These are phyloP conservation scores for Pseudomyrmex pallidus DNA, from an alignment of 1,140 invertebrate species.

Conservation along the genomic window DNA sequence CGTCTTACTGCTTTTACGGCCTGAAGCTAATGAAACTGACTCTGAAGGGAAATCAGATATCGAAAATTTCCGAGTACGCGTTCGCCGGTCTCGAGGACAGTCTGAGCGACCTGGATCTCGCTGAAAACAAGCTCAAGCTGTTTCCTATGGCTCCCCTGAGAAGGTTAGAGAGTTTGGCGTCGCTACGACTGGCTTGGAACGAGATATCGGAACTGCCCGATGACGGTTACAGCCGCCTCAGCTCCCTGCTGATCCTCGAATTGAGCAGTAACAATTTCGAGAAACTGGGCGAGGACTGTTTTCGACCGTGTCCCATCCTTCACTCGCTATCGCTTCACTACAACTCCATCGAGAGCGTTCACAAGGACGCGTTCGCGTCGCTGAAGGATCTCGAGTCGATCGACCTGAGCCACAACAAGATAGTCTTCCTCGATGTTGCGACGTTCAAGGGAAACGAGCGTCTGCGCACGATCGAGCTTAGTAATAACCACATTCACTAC, in stretches of 20 bases:
- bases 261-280: conserved; percentile 94
- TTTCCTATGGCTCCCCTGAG: conserved; percentile 93
- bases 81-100: conserved; percentile 93
- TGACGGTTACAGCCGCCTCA: conserved; percentile 89
- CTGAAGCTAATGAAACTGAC: conserved; percentile 93
- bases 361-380: conserved; percentile 91
- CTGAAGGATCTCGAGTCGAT: conserved; percentile 91
- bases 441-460: conserved; percentile 91
- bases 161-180: conserved; percentile 90
- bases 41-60: conserved; percentile 92
- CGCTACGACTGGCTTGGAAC: conserved; percentile 93
- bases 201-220: conserved; percentile 90
- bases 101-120: conserved; percentile 92
- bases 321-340: conserved; percentile 93
- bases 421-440: conserved; percentile 89
- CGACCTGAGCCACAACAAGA: conserved; percentile 95
- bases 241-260: conserved; percentile 91
- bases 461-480: conserved; percentile 93
- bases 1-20: conserved; percentile 94
- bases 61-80: conserved; percentile 92
- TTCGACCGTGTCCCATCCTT: conserved; percentile 91
- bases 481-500: conserved; percentile 95
- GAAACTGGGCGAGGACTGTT: conserved; percentile 90
- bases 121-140: conserved; percentile 92
- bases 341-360: conserved; percentile 92